phyloP scores from a whole-genome alignment of 2,797 vertebrate species.

The Pampus argenteus region DNA sequence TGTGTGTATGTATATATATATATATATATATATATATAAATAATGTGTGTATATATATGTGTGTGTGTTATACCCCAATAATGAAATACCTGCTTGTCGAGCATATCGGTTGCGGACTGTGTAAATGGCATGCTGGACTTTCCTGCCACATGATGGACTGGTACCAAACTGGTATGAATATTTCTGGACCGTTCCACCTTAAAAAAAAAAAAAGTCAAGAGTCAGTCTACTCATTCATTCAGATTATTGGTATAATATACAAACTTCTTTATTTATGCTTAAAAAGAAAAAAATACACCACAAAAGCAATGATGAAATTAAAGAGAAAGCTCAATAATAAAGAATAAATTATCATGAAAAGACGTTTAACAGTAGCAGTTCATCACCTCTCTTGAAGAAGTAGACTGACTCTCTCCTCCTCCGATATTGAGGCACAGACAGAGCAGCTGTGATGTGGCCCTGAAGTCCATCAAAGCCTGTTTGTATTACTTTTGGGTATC shows the following conservation, averaged over 20 bases:
- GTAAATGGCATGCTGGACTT: constrained; percentile 70
- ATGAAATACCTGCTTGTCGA: constrained; percentile 76
- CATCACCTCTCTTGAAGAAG: constrained; percentile 95
- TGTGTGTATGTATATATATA: too few species aligned
- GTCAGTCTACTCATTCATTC: background rate
- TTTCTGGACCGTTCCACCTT: constrained; percentile 92
- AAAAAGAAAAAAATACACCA: too few species aligned
- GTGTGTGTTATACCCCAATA: accelerated
- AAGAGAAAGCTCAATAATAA: background rate
- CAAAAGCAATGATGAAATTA: background rate
- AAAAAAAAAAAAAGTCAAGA: constrained; percentile 3
- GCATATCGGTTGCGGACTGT: constrained; percentile 55
- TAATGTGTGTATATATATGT: background rate
- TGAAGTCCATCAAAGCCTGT: constrained; percentile 90
- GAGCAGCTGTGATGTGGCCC: constrained; percentile 90
- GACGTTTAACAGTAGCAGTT: background rate
- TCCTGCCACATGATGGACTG: constrained; percentile 81
- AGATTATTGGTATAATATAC: background rate
- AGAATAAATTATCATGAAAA: background rate
- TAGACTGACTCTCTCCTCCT: constrained; percentile 90
- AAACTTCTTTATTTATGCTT: too few species aligned
- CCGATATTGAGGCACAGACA: constrained; percentile 89
- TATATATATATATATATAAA: too few species aligned
- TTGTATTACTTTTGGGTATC: constrained; percentile 87
- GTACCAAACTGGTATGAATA: constrained; percentile 90